phyloP scores from a whole-genome alignment of 2,113 vertebrate genomes.

The Stomatorhinus ivindoensis region DNA sequence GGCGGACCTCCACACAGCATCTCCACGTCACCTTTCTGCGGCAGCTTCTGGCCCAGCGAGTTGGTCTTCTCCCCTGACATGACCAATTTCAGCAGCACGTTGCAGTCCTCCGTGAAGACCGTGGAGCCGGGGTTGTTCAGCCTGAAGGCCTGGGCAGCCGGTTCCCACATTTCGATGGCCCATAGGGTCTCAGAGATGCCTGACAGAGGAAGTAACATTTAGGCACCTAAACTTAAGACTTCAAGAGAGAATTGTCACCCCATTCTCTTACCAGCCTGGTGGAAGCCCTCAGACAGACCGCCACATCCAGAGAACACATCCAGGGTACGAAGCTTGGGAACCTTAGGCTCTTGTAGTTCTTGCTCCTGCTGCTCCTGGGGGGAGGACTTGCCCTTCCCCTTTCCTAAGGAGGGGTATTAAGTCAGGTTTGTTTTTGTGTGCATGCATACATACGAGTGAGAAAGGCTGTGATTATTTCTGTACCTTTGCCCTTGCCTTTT shows the following conservation, averaged over 20 bases:
- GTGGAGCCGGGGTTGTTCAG: slow-evolving; percentile 85
- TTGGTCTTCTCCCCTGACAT: slow-evolving; percentile 88
- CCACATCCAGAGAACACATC: slow-evolving; percentile 95
- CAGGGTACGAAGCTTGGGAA: slow-evolving; percentile 74
- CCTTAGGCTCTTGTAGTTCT: slow-evolving; percentile 42
- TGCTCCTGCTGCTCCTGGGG: slow-evolving; percentile 58
- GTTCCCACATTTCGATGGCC: slow-evolving; percentile 99
- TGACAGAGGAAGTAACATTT: slow-evolving; percentile 15
- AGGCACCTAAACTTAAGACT: background rate
- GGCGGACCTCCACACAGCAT: slow-evolving; percentile 91
- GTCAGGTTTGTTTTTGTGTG: background rate
- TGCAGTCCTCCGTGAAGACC: slow-evolving; percentile 96
- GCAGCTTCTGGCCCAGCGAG: slow-evolving; percentile 79
- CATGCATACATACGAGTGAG: background rate
- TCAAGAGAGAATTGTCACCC: background rate
- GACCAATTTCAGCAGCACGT: slow-evolving; percentile 84
- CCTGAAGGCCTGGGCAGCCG: slow-evolving; percentile 87
- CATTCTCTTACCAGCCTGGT: slow-evolving; percentile 78
- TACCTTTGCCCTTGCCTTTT: slow-evolving; percentile 94
- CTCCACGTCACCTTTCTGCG: slow-evolving; percentile 91
- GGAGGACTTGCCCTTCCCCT: slow-evolving; percentile 66
- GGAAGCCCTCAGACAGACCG: slow-evolving; percentile 89
- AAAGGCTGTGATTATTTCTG: background rate
- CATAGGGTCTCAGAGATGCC: slow-evolving; percentile 73
- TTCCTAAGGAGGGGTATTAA: slow-evolving; percentile 55